Conservation (phyloP, 30 jellyfish, hydroid and myxozoan species). For the Phacellophora camtschatica region DNA sequence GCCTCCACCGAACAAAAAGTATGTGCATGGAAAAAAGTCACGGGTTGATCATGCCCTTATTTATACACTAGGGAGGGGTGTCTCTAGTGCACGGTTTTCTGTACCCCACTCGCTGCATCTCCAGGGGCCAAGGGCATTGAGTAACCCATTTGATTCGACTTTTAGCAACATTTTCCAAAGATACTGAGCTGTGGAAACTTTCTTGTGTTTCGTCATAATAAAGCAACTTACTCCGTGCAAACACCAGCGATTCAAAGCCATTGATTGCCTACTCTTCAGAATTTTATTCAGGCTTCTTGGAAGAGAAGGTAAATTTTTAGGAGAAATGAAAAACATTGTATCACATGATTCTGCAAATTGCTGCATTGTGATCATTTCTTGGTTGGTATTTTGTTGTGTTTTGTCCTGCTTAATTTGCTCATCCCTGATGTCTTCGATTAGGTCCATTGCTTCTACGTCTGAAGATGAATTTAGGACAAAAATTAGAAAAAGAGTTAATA, state of each 20-base stretch:
- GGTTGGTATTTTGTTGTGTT: neutral
- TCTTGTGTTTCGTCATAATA: neutral
- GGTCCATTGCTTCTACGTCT: neutral
- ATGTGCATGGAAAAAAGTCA: too few species aligned
- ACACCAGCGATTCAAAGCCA: slow-evolving; percentile 28
- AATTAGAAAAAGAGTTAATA: too few species aligned
- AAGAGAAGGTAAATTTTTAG: slow-evolving; percentile 22
- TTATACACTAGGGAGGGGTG: slow-evolving; percentile 38
- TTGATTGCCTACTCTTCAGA: neutral
- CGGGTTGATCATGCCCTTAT: too few species aligned
- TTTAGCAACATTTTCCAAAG: slow-evolving; percentile 36
- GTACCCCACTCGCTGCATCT: neutral
- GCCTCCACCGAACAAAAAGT: too few species aligned
- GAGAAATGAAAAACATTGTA: slow-evolving; percentile 35
- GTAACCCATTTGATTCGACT: slow-evolving; percentile 23
- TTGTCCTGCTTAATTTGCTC: neutral
- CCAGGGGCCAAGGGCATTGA: slow-evolving; percentile 44
- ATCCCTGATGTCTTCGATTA: neutral
- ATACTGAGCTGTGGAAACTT: slow-evolving; percentile 1
- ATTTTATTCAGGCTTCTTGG: slow-evolving; percentile 9
- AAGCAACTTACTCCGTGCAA: slow-evolving; percentile 46
- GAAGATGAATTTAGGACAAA: too few species aligned
- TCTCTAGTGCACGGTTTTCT: neutral
- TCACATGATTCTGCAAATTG: slow-evolving; percentile 2
- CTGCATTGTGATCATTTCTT: neutral